A percentile compares a stretch with the other conserved stretches of the same genome.
These are phyloP conservation scores for Loriculus beryllinus DNA, from an alignment of 2,797 vertebrate genomes.

Conservation along the genomic window DNA sequence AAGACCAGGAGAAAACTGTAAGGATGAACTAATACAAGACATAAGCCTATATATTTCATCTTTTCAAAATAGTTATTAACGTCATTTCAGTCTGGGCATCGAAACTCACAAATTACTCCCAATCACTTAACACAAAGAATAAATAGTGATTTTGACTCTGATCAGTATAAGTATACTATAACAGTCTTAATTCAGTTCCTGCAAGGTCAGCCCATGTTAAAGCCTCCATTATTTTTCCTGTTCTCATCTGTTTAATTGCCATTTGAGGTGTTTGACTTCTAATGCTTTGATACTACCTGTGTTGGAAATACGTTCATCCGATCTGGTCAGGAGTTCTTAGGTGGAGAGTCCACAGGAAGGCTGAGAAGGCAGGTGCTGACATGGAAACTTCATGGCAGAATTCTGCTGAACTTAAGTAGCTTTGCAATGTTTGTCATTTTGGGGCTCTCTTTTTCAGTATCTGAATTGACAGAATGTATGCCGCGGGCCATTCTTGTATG, in stretches of 20 bases:
- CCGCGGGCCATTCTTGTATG: neutral
- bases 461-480: neutral
- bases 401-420: neutral
- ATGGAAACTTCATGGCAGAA: neutral
- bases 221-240: neutral
- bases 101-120: neutral
- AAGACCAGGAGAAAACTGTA: conserved; percentile 83
- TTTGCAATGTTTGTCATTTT: neutral
- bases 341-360: neutral
- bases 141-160: neutral
- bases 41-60: neutral
- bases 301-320: neutral
- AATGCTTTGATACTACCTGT: neutral
- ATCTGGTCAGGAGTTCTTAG: neutral
- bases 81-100: neutral
- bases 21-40: neutral
- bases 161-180: neutral
- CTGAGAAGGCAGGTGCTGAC: neutral
- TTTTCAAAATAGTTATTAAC: neutral
- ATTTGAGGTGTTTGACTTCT: neutral
- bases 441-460: neutral
- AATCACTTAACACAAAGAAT: neutral
- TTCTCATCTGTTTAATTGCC: neutral
- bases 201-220: neutral
- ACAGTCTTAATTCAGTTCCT: neutral